These are phyloP conservation scores for Pleuronectes platessa DNA, from an alignment of 2,113 vertebrate species.

Conservation along the genomic window DNA sequence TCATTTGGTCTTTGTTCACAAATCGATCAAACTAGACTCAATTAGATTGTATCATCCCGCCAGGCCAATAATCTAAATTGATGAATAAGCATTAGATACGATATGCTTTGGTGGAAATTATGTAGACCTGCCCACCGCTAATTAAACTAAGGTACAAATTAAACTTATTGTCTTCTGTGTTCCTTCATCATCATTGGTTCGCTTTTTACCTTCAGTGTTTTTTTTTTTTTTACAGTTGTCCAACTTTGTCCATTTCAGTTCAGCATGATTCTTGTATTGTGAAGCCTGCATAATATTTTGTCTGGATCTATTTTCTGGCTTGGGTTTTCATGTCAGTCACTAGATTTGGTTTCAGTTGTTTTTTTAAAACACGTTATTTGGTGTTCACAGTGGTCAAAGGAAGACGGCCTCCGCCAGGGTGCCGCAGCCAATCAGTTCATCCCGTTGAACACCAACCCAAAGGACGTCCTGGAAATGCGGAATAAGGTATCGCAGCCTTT, in stretches of 20 bases:
- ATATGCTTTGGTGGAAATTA: not conserved
- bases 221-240: conserved; percentile 54
- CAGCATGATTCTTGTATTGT: conserved; percentile 87
- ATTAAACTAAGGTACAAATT: not conserved
- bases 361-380: conserved; percentile 76
- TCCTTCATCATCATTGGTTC: conserved; percentile 88
- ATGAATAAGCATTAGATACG: not conserved
- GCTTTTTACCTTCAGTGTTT: conserved; percentile 64
- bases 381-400: conserved; percentile 96
- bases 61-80: not conserved
- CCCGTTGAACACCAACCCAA: conserved; percentile 97
- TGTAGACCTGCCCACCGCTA: not conserved
- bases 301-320: conserved; percentile 62
- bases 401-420: conserved; percentile 92
- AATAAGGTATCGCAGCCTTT: conserved; percentile 88
- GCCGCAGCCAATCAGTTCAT: conserved; percentile 98
- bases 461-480: conserved; percentile 98
- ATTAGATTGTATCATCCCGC: not conserved
- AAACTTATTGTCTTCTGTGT: not conserved
- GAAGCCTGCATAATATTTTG: conserved; percentile 72
- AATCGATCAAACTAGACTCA: not conserved
- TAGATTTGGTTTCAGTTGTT: conserved; percentile 28
- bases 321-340: conserved; percentile 41
- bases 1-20: not conserved
- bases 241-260: conserved; percentile 75